phyloP scores from a whole-genome alignment of 2,797 vertebrate species.

The Loris lydekkerianus region DNA sequence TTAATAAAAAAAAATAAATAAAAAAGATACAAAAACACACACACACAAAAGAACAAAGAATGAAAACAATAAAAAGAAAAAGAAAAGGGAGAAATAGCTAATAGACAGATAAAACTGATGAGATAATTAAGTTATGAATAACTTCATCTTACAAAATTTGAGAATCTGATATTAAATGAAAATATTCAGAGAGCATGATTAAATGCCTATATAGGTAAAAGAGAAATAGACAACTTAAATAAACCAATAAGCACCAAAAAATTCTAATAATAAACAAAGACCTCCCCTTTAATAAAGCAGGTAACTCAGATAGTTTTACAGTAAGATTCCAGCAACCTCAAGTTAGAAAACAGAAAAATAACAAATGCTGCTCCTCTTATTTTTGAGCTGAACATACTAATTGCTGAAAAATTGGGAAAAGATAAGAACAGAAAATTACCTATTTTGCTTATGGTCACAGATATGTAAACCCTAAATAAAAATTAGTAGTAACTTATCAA shows the following conservation, averaged over 20 bases:
- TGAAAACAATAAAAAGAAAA: too few species aligned
- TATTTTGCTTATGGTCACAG: background rate
- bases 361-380: background rate
- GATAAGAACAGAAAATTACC: conserved; percentile 6
- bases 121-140: background rate
- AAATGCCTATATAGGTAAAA: conserved; percentile 20
- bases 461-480: background rate
- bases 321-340: background rate
- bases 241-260: background rate
- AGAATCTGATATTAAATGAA: background rate
- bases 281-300: background rate
- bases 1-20: too few species aligned
- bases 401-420: background rate
- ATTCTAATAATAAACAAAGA: background rate
- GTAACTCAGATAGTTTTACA: background rate
- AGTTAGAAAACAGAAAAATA: conserved; percentile 14
- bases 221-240: conserved; percentile 3
- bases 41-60: too few species aligned
- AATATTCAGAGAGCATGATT: background rate
- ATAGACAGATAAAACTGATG: background rate
- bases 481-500: background rate
- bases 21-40: too few species aligned
- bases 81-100: background rate
- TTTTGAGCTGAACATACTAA: conserved; percentile 1
- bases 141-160: background rate